Conservation (phyloP, 1,140 invertebrate species). For the Eupristina koningsbergeri region DNA sequence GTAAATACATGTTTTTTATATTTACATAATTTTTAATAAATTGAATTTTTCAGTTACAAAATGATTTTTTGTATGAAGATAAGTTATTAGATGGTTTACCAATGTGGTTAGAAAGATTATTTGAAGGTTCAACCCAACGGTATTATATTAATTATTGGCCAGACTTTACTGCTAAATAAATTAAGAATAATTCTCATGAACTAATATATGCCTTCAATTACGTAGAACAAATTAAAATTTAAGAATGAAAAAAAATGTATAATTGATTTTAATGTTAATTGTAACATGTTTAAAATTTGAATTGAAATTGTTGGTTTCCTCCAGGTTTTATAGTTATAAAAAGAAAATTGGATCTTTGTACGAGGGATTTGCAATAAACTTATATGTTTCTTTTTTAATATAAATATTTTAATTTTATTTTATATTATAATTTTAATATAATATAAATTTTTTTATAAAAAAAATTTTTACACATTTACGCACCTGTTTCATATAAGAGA, state of each 20-base stretch:
- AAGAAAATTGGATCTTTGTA: no score
- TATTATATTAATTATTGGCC: constrained; percentile 99
- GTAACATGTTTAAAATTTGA: constrained; percentile 18
- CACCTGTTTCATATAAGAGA: no score
- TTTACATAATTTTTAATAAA: constrained; percentile 11
- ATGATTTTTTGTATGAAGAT: constrained; percentile 75
- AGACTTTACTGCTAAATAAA: constrained; percentile 83
- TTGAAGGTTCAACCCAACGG: constrained; percentile 94
- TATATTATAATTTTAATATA: no score
- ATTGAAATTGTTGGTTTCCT: no score
- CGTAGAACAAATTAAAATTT: background rate
- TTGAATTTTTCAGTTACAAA: constrained; percentile 58
- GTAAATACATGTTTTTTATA: background rate
- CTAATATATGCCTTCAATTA: constrained; percentile 28
- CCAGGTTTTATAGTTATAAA: no score
- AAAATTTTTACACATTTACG: no score
- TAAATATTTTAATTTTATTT: no score
- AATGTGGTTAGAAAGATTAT: constrained; percentile 97
- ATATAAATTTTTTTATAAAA: no score
- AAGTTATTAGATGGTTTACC: constrained; percentile 91
- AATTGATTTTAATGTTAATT: constrained; percentile 41
- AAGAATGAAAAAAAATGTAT: constrained; percentile 15
- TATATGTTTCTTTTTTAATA: no score
- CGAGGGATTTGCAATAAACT: no score
- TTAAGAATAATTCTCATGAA: constrained; percentile 3